Evolutionary conservation across 2,888 invertebrate genomes (phyloP).

Genomic region (Sicus ferrugineus): DNA sequence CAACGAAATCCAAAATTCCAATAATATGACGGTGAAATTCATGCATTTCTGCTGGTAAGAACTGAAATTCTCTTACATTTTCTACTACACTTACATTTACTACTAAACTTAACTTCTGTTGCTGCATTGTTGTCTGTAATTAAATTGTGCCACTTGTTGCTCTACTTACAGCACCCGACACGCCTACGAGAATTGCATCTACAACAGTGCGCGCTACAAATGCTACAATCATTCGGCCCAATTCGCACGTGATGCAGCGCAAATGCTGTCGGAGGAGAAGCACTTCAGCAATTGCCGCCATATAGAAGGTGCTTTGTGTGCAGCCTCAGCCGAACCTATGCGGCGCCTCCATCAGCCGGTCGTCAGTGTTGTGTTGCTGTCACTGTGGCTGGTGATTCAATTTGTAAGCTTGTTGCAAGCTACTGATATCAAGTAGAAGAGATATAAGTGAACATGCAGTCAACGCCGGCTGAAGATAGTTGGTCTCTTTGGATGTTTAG

Average conservation of each 20-base stretch:
- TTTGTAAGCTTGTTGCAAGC: slow-evolving; percentile 2
- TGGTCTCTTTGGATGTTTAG: too few species aligned
- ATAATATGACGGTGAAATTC: slow-evolving; percentile 59
- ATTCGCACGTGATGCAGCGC: slow-evolving; percentile 61
- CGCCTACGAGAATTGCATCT: slow-evolving; percentile 63
- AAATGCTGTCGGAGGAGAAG: slow-evolving; percentile 62
- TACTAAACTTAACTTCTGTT: not conserved
- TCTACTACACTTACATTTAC: not conserved
- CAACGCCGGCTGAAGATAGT: too few species aligned
- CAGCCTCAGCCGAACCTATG: not conserved
- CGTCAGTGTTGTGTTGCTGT: not conserved
- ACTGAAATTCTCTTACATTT: not conserved
- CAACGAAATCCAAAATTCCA: slow-evolving; percentile 19
- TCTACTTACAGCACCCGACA: slow-evolving; percentile 57
- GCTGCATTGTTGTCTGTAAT: not conserved
- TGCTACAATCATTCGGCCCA: slow-evolving; percentile 61
- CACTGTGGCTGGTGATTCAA: slow-evolving; percentile 16
- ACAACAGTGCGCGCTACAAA: slow-evolving; percentile 62
- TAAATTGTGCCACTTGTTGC: not conserved
- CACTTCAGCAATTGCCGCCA: slow-evolving; percentile 61
- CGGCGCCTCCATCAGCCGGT: not conserved
- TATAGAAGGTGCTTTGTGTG: slow-evolving; percentile 54
- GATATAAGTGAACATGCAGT: too few species aligned
- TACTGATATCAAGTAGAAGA: too few species aligned
- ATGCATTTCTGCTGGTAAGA: slow-evolving; percentile 64